Percentiles rank a stretch among this genome's conserved stretches.
Evolutionary conservation across 2,797 vertebrate species (phyloP).

Genomic region (Microctenopoma steveboyesi): DNA sequence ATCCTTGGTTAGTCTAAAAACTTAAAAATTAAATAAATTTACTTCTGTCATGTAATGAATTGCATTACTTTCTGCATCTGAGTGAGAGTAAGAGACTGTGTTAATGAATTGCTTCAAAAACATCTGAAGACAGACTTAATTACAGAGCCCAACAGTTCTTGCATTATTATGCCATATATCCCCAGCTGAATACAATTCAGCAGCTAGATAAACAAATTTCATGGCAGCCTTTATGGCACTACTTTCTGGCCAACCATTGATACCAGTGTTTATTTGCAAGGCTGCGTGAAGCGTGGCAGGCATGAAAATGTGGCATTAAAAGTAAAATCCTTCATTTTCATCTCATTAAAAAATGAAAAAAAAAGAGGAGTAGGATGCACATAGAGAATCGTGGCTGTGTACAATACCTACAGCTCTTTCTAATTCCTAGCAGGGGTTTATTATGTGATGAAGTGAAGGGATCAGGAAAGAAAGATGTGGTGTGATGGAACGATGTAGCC

Average conservation of each 20-base stretch:
- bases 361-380: conserved; percentile 78
- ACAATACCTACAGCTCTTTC: conserved; percentile 52
- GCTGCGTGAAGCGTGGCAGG: conserved; percentile 82
- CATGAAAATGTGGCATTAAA: conserved; percentile 87
- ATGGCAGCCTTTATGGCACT: conserved; percentile 80
- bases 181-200: conserved; percentile 77
- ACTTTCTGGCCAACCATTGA: conserved; percentile 84
- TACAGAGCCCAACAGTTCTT: conserved; percentile 78
- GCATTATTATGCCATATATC: conserved; percentile 82
- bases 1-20: conserved; percentile 71
- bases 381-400: conserved; percentile 71
- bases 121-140: conserved; percentile 87
- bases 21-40: conserved; percentile 77
- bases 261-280: conserved; percentile 87
- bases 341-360: conserved; percentile 83
- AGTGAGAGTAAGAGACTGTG: conserved; percentile 77
- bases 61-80: conserved; percentile 75
- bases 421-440: conserved; percentile 47
- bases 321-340: conserved; percentile 88
- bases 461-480: conserved; percentile 35
- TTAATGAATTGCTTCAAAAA: conserved; percentile 86
- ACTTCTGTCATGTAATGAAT: conserved; percentile 78
- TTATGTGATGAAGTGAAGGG: conserved; percentile 57
- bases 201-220: conserved; percentile 85
- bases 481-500: conserved; percentile 8